Percentiles rank a stretch among this genome's conserved stretches.
Conservation (phyloP, 2,797 vertebrate species). For the Danio jaintianensis region DNA sequence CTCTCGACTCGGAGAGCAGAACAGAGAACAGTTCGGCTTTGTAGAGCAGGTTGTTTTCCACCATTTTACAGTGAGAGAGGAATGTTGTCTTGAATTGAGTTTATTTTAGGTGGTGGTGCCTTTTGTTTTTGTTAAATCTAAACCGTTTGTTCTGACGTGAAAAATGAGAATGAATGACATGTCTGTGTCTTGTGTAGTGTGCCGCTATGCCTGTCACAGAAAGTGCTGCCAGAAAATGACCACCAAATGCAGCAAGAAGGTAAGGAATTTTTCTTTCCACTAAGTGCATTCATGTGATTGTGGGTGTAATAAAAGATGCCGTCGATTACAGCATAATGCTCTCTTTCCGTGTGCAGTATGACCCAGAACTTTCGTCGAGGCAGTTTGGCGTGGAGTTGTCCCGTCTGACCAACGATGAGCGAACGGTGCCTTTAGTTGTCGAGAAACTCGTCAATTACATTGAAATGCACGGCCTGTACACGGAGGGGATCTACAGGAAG, state of each 20-base stretch:
- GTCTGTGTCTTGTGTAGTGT: slow-evolving; percentile 82
- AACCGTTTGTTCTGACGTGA: neutral
- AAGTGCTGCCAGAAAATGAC: slow-evolving; percentile 96
- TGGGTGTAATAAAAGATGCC: neutral
- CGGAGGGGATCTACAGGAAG: slow-evolving; percentile 97
- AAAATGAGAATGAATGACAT: slow-evolving; percentile 51
- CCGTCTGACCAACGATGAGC: slow-evolving; percentile 92
- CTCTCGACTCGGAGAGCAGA: slow-evolving; percentile 8
- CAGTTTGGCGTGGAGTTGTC: slow-evolving; percentile 96
- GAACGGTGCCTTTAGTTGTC: slow-evolving; percentile 90
- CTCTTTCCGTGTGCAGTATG: slow-evolving; percentile 77
- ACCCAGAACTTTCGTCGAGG: slow-evolving; percentile 92
- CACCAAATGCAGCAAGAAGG: slow-evolving; percentile 96
- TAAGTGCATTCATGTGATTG: slow-evolving; percentile 16
- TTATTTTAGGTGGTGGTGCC: slow-evolving; percentile 25
- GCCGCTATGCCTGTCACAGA: slow-evolving; percentile 96
- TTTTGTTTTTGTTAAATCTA: slow-evolving; percentile 10
- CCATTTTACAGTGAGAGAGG: slow-evolving; percentile 40
- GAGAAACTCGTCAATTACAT: slow-evolving; percentile 99
- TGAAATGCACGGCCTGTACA: slow-evolving; percentile 98
- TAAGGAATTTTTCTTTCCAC: slow-evolving; percentile 66
- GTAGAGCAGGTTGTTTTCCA: slow-evolving; percentile 44
- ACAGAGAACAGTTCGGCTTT: slow-evolving; percentile 46
- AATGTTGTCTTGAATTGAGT: slow-evolving; percentile 37
- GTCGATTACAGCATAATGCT: neutral